Evolutionary conservation across 2,888 invertebrate genomes (phyloP).

Genomic region (Nomada hirtipes): DNA sequence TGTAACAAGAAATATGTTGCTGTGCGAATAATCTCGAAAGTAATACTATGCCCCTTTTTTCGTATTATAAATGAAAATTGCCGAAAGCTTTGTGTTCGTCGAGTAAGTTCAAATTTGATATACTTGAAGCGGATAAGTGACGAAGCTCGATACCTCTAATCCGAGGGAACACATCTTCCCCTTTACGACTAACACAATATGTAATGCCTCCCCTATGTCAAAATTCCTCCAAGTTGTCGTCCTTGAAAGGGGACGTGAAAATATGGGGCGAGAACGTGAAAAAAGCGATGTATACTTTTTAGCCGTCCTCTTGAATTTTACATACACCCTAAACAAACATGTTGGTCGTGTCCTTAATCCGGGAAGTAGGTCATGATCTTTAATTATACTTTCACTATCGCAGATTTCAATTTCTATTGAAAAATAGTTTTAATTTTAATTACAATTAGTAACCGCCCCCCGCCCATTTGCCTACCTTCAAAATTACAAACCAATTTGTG

Average conservation of each 20-base stretch:
- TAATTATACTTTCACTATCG: neutral
- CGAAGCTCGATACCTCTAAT: neutral
- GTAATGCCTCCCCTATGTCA: too few relatives aligned
- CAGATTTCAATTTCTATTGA: neutral
- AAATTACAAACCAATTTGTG: too few relatives aligned
- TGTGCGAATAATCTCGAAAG: too few relatives aligned
- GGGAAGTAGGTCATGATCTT: neutral
- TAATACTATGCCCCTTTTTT: too few relatives aligned
- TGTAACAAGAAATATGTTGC: too few relatives aligned
- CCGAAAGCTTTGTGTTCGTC: too few relatives aligned
- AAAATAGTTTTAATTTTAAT: neutral
- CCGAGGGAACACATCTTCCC: neutral
- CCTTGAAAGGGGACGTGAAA: neutral
- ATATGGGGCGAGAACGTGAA: neutral
- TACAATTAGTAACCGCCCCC: neutral
- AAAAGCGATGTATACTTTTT: neutral
- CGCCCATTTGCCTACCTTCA: too few relatives aligned
- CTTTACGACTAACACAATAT: too few relatives aligned
- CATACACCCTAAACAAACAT: neutral
- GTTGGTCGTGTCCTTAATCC: neutral
- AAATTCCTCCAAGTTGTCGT: neutral
- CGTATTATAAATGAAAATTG: too few relatives aligned
- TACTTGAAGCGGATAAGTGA: too few relatives aligned
- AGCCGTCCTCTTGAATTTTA: slow-evolving; percentile 7
- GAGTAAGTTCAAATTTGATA: too few relatives aligned